A percentile compares a stretch with the other conserved stretches of the same genome.
Conservation (phyloP, 2,113 vertebrate genomes). For the Gopherus flavomarginatus region DNA sequence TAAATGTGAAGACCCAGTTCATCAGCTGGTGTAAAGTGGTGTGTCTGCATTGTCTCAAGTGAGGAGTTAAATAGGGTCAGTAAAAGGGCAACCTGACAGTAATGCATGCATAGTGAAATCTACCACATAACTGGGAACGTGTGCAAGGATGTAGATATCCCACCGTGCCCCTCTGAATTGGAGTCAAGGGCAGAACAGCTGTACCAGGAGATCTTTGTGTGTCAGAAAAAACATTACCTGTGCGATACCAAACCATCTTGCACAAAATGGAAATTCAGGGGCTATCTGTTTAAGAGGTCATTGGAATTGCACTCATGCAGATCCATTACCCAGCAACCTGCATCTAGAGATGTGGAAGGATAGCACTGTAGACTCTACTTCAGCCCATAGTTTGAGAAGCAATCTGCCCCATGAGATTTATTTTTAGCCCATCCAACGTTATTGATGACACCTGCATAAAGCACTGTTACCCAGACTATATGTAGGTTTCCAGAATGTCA, state of each 20-base stretch:
- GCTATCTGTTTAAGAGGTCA: background rate
- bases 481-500: background rate
- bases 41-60: background rate
- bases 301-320: background rate
- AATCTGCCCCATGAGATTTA: background rate
- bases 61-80: background rate
- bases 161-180: background rate
- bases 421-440: background rate
- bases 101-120: background rate
- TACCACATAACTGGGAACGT: background rate
- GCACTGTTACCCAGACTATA: background rate
- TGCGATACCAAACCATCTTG: background rate
- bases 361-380: background rate
- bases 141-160: background rate
- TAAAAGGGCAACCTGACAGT: background rate
- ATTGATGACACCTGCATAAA: background rate
- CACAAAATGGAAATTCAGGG: background rate
- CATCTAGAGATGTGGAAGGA: background rate
- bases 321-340: background rate
- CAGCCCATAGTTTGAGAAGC: background rate
- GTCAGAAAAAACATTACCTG: background rate
- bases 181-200: background rate
- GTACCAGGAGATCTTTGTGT: background rate
- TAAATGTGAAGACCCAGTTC: background rate
- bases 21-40: background rate